Evolutionary conservation across 2,888 invertebrate species (phyloP).

Genomic region (Hirudinaria manillensis): DNA sequence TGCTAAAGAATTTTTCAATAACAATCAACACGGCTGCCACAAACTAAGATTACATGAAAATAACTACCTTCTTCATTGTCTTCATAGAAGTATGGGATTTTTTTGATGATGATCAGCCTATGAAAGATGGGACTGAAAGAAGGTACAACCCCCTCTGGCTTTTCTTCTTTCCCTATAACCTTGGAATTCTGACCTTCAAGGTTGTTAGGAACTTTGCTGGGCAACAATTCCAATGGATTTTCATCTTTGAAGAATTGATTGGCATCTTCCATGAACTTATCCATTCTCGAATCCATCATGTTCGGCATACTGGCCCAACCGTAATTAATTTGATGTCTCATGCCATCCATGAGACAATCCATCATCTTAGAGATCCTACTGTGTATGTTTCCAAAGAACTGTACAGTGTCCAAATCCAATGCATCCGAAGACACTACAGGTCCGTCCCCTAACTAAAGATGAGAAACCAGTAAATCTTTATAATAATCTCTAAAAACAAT

Average conservation of each 20-base stretch:
- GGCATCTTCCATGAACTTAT: background rate
- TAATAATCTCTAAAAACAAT: no score
- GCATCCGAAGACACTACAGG: no score
- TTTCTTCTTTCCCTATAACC: background rate
- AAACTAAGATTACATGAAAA: background rate
- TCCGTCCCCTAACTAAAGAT: no score
- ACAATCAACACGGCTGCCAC: background rate
- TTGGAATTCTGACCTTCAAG: background rate
- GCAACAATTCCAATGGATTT: background rate
- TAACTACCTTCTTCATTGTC: constrained; percentile 6
- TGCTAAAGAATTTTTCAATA: no score
- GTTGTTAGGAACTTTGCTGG: background rate
- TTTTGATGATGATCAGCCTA: constrained; percentile 24
- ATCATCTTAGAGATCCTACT: constrained; percentile 8
- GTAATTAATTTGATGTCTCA: constrained; percentile 13
- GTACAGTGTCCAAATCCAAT: no score
- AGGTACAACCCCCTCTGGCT: background rate
- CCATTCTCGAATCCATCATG: constrained; percentile 8
- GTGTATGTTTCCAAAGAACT: constrained; percentile 4
- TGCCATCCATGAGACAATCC: constrained; percentile 20
- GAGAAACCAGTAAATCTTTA: no score
- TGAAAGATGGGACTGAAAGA: constrained; percentile 12
- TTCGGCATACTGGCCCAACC: constrained; percentile 9
- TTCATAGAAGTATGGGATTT: constrained; percentile 13
- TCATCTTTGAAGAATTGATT: constrained; percentile 14